Percentiles rank a stretch among this genome's conserved stretches.
These are phyloP conservation scores for Cyclophora albipunctata DNA, from an alignment of 2,888 invertebrate genomes.

Conservation along the genomic window DNA sequence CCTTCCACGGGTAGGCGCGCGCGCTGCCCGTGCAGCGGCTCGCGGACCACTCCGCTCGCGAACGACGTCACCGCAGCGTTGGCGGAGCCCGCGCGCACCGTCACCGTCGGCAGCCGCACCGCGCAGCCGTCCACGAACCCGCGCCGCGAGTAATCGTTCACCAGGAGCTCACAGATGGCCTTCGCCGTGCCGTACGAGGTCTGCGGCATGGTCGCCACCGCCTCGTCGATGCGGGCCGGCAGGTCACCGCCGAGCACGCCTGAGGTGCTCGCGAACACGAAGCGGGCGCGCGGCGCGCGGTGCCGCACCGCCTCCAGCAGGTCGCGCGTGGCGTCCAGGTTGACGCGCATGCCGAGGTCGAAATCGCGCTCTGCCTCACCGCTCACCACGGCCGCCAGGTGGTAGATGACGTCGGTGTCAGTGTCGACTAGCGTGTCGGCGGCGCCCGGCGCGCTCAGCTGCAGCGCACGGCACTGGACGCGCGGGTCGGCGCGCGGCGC, in stretches of 20 bases:
- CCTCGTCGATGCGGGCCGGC: constrained; percentile 38
- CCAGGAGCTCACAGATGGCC: constrained; percentile 54
- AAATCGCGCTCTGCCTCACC: constrained; percentile 58
- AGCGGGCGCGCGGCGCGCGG: constrained; percentile 29
- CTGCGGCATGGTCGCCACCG: constrained; percentile 45
- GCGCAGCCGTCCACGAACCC: constrained; percentile 49
- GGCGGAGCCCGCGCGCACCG: constrained; percentile 50
- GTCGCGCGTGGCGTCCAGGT: constrained; percentile 53
- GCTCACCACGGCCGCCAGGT: constrained; percentile 60
- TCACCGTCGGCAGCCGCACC: constrained; percentile 55
- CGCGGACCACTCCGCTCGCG: constrained; percentile 57
- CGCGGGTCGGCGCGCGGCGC: constrained; percentile 26
- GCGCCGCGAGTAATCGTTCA: constrained; percentile 55
- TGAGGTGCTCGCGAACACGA: constrained; percentile 50
- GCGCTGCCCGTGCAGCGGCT: constrained; percentile 42
- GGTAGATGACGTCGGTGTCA: constrained; percentile 42
- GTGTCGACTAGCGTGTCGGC: constrained; percentile 31
- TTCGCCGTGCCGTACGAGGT: constrained; percentile 59
- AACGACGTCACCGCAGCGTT: constrained; percentile 62
- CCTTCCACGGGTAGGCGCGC: constrained; percentile 42
- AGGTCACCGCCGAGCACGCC: constrained; percentile 52
- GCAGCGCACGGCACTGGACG: constrained; percentile 26
- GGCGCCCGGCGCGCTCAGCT: constrained; percentile 24
- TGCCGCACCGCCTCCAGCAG: constrained; percentile 46
- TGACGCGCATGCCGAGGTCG: constrained; percentile 51